Base-by-base conservation (phyloP, 2,113 vertebrate genomes). In the Psephotus haematonotus region DNA sequence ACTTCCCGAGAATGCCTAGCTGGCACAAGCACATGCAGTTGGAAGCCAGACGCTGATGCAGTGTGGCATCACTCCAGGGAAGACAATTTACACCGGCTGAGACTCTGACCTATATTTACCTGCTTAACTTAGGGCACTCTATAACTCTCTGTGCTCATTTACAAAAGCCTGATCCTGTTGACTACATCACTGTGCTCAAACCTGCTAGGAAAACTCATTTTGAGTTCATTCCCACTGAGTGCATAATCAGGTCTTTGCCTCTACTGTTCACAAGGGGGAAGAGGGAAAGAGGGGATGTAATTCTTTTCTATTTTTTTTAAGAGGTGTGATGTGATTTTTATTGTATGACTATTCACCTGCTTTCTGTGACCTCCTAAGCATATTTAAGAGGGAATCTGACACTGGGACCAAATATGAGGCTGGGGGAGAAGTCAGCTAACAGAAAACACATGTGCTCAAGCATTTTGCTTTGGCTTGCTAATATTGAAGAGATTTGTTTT, bases 321-420 rank as follows among this genome's bases (percentile, higher is more conserved):
- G 95, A 97, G 93, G 96, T 96, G 96, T 82, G 90, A 96, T 79
- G 78, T 97, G 96, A 97, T 97, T 96, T 97, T 96, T 96, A 96
- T 95, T 93, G 93, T 93, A 97, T 79, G 87, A 95, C 82, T 96
- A 95, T 91, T 97, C 97, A 96, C 96, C 93, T 96, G 95, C 92
- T 96, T 92, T 91, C 79, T 92, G 65, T 93, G 91, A 96, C 93
- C 95, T 92, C 75, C 94, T 91, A 91, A 93, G 71, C 85, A 67
- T 52, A 92, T 80, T 95, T 84, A 85, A 94, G 92, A 91, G 88
- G 90, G 87, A 94, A 96, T 91, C 83, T 95, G 96, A 96, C 91
- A 94, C 95, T 59, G 37, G 13, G 41, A 93, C 90, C 71, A 91
- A 95, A 63, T 47, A n/a, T 35, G 55, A 85, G 86, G 83, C 49